These are phyloP conservation scores for Lasioglossum morio DNA, from an alignment of 2,888 invertebrate species.

Conservation along the genomic window DNA sequence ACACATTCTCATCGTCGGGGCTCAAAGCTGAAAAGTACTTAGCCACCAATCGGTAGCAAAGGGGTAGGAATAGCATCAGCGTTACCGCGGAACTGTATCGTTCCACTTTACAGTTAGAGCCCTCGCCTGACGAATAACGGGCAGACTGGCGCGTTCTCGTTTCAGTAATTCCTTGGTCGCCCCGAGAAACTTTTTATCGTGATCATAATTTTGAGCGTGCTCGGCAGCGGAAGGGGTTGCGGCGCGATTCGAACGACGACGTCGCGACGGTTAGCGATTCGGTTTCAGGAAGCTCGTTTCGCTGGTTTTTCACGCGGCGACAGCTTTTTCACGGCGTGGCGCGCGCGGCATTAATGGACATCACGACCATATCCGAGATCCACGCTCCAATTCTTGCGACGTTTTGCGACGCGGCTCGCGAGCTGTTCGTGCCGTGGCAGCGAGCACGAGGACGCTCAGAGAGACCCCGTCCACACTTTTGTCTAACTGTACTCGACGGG, in stretches of 20 bases:
- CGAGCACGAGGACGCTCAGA: slow-evolving; percentile 40
- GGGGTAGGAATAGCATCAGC: background rate
- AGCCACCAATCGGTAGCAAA: background rate
- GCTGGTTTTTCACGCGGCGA: slow-evolving; percentile 70
- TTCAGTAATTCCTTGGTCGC: slow-evolving; percentile 12
- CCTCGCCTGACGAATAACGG: slow-evolving; percentile 11
- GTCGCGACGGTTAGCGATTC: background rate
- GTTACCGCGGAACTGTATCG: background rate
- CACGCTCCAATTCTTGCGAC: slow-evolving; percentile 76
- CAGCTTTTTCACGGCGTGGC: slow-evolving; percentile 74
- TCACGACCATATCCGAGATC: slow-evolving; percentile 69
- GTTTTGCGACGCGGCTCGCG: slow-evolving; percentile 31
- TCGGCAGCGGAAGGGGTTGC: background rate
- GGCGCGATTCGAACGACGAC: background rate
- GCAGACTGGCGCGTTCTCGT: slow-evolving; percentile 7
- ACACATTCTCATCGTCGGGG: background rate
- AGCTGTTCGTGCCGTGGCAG: background rate
- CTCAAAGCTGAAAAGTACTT: background rate
- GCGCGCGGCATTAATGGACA: slow-evolving; percentile 73
- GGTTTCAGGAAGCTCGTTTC: slow-evolving; percentile 61
- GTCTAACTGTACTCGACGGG: slow-evolving; percentile 66
- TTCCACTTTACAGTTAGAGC: slow-evolving; percentile 4
- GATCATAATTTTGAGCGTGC: slow-evolving; percentile 1
- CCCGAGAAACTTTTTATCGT: slow-evolving; percentile 3
- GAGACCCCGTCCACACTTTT: slow-evolving; percentile 59